Evolutionary conservation across 1,140 invertebrate genomes (phyloP).

Genomic region (Drosophila chauvacae): DNA sequence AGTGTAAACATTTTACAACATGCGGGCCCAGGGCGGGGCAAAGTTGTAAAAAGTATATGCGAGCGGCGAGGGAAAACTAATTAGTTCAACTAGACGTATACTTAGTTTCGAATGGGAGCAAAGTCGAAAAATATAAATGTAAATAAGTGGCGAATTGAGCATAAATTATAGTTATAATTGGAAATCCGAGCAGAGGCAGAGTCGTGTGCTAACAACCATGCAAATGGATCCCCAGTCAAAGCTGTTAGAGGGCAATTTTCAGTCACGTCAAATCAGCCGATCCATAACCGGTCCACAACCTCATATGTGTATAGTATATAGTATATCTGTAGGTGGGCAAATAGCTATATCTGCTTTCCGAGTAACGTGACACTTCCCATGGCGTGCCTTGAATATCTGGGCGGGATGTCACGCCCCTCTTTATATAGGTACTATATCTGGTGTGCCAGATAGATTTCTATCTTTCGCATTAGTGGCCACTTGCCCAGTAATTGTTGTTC

Average conservation of each 20-base stretch:
- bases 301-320: neutral
- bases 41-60: conserved; percentile 13
- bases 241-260: conserved; percentile 71
- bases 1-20: conserved; percentile 76
- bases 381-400: conserved; percentile 61
- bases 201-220: conserved; percentile 63
- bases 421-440: conserved; percentile 15
- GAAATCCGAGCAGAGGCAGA: conserved; percentile 39
- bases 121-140: conserved; percentile 54
- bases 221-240: conserved; percentile 64
- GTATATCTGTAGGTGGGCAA: conserved; percentile 10
- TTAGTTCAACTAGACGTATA: conserved; percentile 83
- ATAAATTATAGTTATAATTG: conserved; percentile 73
- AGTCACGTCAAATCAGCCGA: conserved; percentile 61
- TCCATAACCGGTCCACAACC: conserved; percentile 25
- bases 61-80: conserved; percentile 57
- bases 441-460: conserved; percentile 53
- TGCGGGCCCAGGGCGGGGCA: conserved; percentile 48
- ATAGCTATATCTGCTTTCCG: conserved; percentile 32
- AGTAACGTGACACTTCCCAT: conserved; percentile 62
- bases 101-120: conserved; percentile 64
- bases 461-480: conserved; percentile 62
- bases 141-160: conserved; percentile 53
- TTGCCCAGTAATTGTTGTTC: conserved; percentile 43
- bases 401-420: conserved; percentile 42